Evolutionary conservation across 1,140 invertebrate genomes (phyloP).

Genomic region (Philotrypesis tridentata): DNA sequence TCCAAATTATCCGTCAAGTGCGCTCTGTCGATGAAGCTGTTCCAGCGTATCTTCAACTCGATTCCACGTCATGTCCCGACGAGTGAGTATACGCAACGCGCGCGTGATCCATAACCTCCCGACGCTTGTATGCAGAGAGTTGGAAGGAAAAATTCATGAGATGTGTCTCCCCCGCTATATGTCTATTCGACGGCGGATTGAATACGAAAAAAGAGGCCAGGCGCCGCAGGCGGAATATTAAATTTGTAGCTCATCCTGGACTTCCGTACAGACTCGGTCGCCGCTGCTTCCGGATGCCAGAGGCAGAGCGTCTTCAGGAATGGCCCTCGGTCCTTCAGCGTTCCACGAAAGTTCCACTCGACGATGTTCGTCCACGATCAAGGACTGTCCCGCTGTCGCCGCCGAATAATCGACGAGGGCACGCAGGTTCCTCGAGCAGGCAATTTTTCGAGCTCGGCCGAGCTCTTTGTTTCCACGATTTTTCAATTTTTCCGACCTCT

Average conservation of each 20-base stretch:
- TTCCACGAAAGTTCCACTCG: neutral
- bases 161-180: no score
- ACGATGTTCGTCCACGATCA: neutral
- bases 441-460: neutral
- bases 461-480: neutral
- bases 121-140: neutral
- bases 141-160: slow-evolving; percentile 2
- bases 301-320: neutral
- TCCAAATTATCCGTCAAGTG: neutral
- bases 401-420: neutral
- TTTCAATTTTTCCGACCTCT: neutral
- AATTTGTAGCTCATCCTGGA: slow-evolving; percentile 13
- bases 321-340: neutral
- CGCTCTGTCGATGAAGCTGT: slow-evolving; percentile 2
- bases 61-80: neutral
- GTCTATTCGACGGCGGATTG: neutral
- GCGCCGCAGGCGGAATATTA: neutral
- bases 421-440: neutral
- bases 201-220: slow-evolving; percentile 2
- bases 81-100: slow-evolving; percentile 8
- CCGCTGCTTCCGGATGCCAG: slow-evolving; percentile 9
- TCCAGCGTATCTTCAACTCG: slow-evolving; percentile 14
- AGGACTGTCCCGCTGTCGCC: neutral
- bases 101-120: slow-evolving; percentile 2
- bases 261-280: slow-evolving; percentile 6